Evolutionary conservation across 92 coral and sea anemone genomes (phyloP).

Genomic region (Actinernus sp.): DNA sequence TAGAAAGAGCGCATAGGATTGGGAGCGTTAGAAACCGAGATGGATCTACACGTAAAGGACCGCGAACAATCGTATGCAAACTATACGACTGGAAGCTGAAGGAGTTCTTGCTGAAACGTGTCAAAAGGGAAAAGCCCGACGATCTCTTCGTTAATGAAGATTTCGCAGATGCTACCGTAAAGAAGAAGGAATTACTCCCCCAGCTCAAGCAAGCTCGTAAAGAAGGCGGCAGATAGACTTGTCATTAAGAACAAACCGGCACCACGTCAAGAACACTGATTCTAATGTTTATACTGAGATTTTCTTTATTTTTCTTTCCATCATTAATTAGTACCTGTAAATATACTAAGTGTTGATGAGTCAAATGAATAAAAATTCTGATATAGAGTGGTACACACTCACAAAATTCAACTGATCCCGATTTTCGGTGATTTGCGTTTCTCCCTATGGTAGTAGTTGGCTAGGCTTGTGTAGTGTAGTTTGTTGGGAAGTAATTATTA

Average conservation of each 20-base stretch:
- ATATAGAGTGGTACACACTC: too few species aligned
- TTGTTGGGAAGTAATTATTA: too few species aligned
- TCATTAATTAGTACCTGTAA: too few species aligned
- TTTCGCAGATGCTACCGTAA: neutral
- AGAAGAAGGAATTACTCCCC: neutral
- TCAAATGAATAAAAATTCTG: too few species aligned
- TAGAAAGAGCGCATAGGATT: slow-evolving; percentile 11
- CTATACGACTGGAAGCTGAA: slow-evolving; percentile 43
- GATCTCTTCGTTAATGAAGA: slow-evolving; percentile 1
- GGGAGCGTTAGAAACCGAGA: slow-evolving; percentile 7
- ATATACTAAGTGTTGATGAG: too few species aligned
- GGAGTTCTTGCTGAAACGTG: slow-evolving; percentile 22
- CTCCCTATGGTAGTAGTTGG: too few species aligned
- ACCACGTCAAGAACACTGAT: too few species aligned
- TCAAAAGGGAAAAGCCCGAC: slow-evolving; percentile 12
- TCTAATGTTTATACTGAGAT: too few species aligned
- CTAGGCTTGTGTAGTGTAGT: too few species aligned
- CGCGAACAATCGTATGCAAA: slow-evolving; percentile 44
- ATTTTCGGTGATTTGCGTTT: too few species aligned
- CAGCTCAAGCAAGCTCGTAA: neutral
- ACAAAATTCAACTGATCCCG: too few species aligned
- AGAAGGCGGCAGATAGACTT: neutral
- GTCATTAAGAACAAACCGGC: neutral
- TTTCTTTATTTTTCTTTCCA: too few species aligned
- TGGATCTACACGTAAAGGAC: slow-evolving; percentile 10